Evolutionary conservation across 2,888 invertebrate genomes (phyloP).

Genomic region (Gortyna flavago): DNA sequence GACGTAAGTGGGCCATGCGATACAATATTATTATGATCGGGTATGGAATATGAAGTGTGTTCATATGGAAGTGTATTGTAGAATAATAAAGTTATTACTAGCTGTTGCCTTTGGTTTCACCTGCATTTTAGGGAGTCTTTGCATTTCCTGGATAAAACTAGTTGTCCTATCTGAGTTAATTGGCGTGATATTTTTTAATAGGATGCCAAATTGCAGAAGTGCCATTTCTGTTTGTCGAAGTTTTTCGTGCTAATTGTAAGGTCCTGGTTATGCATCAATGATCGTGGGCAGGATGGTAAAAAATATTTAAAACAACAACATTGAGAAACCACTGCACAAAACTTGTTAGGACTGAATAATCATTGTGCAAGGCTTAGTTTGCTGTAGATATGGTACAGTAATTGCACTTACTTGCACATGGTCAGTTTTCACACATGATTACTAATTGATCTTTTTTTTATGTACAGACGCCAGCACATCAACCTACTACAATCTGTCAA

Average conservation of each 20-base stretch:
- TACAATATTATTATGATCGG: conserved; percentile 3
- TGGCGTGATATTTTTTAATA: background rate
- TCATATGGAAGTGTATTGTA: background rate
- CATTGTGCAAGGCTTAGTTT: background rate
- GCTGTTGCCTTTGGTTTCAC: background rate
- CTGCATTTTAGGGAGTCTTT: background rate
- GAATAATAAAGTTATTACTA: background rate
- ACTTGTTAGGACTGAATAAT: background rate
- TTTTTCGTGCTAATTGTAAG: too few relatives aligned
- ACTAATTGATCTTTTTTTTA: background rate
- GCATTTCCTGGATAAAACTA: background rate
- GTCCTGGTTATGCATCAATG: too few relatives aligned
- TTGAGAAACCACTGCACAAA: background rate
- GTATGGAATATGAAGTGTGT: conserved; percentile 17
- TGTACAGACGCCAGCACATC: too few relatives aligned
- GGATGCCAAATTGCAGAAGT: background rate
- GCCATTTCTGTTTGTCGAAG: background rate
- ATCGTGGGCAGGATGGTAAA: background rate
- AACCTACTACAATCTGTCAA: too few relatives aligned
- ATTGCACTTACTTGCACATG: background rate
- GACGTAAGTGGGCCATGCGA: conserved; percentile 30
- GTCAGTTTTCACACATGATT: background rate
- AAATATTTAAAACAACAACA: background rate
- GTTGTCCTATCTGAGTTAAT: background rate
- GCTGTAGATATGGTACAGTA: background rate